phyloP scores from a whole-genome alignment of 2,888 invertebrate species.

The Onthophagus sagittarius region DNA sequence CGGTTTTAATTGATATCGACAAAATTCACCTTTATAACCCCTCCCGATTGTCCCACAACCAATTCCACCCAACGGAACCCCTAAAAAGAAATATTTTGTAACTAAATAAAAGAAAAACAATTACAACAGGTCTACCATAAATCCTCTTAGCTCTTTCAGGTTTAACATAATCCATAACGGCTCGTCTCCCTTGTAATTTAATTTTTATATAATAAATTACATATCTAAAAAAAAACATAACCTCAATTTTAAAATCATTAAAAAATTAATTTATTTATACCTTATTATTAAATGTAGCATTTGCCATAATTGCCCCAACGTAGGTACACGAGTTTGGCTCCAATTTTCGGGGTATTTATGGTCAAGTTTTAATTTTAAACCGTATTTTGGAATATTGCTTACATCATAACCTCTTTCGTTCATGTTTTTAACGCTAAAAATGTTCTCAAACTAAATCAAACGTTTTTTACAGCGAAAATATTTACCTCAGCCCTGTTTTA shows the following conservation, averaged over 20 bases:
- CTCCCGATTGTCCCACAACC: conserved; percentile 84
- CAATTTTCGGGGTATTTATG: conserved; percentile 73
- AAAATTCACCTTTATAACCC: conserved; percentile 90
- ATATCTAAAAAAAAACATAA: conserved; percentile 57
- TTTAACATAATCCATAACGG: conserved; percentile 77
- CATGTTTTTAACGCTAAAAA: conserved; percentile 5
- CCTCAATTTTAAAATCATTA: conserved; percentile 1
- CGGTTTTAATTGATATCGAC: conserved; percentile 84
- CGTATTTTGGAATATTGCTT: conserved; percentile 57
- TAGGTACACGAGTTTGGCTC: conserved; percentile 62
- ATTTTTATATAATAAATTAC: conserved; percentile 64
- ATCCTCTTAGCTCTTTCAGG: conserved; percentile 72
- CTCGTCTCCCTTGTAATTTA: conserved; percentile 60
- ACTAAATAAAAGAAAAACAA: not conserved
- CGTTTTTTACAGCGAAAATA: not conserved
- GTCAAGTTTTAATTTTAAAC: conserved; percentile 70
- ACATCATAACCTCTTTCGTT: not conserved
- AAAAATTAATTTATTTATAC: conserved; percentile 46
- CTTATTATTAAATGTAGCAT: conserved; percentile 69
- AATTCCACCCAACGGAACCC: conserved; percentile 79
- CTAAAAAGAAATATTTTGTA: conserved; percentile 46
- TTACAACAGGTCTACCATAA: conserved; percentile 59
- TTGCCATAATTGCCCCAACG: conserved; percentile 64
- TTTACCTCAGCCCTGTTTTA: not conserved
- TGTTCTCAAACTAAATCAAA: not conserved